phyloP scores from a whole-genome alignment of 2,797 vertebrate species.

The Falco biarmicus region DNA sequence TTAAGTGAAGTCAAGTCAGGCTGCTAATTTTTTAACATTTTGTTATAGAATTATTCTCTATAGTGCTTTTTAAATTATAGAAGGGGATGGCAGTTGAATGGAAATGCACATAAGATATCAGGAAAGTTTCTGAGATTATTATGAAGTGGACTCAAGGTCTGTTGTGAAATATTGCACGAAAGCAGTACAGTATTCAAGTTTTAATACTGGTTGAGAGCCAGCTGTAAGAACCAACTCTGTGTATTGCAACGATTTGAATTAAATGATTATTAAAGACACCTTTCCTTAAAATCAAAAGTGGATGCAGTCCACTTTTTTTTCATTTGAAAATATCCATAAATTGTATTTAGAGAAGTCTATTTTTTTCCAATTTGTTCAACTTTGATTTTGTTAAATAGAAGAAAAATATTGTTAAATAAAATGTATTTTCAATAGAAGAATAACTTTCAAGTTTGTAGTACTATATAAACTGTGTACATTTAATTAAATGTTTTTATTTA shows the following conservation, averaged over 20 bases:
- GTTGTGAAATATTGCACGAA: neutral
- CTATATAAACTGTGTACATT: neutral
- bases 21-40: neutral
- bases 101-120: neutral
- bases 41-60: neutral
- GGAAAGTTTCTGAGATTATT: neutral
- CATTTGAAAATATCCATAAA: neutral
- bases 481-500: constrained; percentile 13
- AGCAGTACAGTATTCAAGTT: neutral
- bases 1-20: neutral
- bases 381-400: neutral
- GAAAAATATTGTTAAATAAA: neutral
- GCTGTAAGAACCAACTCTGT: neutral
- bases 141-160: neutral
- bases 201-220: neutral
- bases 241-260: neutral
- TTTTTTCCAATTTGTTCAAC: neutral
- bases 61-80: neutral
- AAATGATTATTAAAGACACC: neutral
- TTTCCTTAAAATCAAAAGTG: neutral
- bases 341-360: neutral
- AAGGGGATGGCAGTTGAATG: neutral
- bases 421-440: neutral
- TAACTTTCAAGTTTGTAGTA: neutral
- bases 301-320: neutral